Percentiles rank a stretch among this genome's conserved stretches.
Conservation (phyloP, 2,888 invertebrate species). For the Eupithecia pulchellata region DNA sequence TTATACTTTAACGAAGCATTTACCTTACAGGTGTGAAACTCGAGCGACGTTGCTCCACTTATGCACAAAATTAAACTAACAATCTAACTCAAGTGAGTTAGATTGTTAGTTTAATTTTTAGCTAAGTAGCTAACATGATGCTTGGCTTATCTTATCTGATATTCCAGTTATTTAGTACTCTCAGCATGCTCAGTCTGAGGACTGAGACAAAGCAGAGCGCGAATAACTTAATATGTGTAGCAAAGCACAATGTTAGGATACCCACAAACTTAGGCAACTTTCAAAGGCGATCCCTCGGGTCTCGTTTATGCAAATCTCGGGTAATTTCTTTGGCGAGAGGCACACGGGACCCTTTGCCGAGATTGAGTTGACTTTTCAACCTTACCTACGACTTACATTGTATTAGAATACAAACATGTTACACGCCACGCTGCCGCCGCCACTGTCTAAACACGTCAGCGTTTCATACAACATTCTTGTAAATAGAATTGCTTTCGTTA, state of each 20-base stretch:
- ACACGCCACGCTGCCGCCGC: slow-evolving; percentile 26
- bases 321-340: slow-evolving; percentile 81
- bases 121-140: slow-evolving; percentile 38
- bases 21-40: slow-evolving; percentile 18
- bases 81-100: slow-evolving; percentile 42
- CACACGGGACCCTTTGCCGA: slow-evolving; percentile 73
- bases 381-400: slow-evolving; percentile 62
- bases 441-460: slow-evolving; percentile 47
- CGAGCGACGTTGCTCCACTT: slow-evolving; percentile 19
- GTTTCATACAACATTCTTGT: slow-evolving; percentile 28
- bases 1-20: slow-evolving; percentile 5
- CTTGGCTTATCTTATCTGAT: slow-evolving; percentile 54
- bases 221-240: slow-evolving; percentile 70
- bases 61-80: slow-evolving; percentile 41
- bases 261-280: slow-evolving; percentile 76
- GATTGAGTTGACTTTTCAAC: slow-evolving; percentile 75
- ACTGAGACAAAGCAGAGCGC: slow-evolving; percentile 64
- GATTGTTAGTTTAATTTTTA: no score
- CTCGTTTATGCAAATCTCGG: slow-evolving; percentile 81
- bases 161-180: slow-evolving; percentile 59
- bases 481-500: background rate
- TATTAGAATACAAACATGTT: slow-evolving; percentile 57
- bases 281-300: slow-evolving; percentile 77
- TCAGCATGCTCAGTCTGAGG: slow-evolving; percentile 49
- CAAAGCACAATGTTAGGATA: slow-evolving; percentile 63